Evolutionary conservation across 2,888 invertebrate genomes (phyloP).

Genomic region (Drosophila neotestacea): DNA sequence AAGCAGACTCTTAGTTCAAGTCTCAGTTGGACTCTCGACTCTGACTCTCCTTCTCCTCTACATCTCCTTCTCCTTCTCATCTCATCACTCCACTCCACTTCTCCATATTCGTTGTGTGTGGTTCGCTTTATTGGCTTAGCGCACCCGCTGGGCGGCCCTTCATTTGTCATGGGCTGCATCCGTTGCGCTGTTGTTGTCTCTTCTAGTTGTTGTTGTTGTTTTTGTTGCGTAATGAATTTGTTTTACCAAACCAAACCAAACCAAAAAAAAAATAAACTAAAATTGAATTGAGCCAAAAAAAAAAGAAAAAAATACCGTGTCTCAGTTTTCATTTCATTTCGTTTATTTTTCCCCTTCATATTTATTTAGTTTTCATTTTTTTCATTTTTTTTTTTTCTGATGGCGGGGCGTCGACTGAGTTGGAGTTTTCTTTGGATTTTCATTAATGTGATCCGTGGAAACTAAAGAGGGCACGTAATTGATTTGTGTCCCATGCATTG

Average conservation of each 20-base stretch:
- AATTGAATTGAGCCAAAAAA: slow-evolving; percentile 44
- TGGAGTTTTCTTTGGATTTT: slow-evolving; percentile 64
- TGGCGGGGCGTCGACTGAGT: not conserved
- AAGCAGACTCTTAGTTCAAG: slow-evolving; percentile 16
- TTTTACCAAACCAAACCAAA: slow-evolving; percentile 47
- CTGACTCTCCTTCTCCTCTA: not conserved
- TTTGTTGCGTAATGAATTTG: slow-evolving; percentile 71
- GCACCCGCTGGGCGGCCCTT: slow-evolving; percentile 63
- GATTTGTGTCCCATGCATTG: slow-evolving; percentile 66
- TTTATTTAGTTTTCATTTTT: slow-evolving; percentile 12
- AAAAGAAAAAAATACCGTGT: slow-evolving; percentile 39
- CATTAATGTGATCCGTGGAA: slow-evolving; percentile 63
- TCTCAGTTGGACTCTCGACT: slow-evolving; percentile 17
- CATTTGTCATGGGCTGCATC: slow-evolving; percentile 70
- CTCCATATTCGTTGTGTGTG: slow-evolving; percentile 50
- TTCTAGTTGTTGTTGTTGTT: slow-evolving; percentile 1
- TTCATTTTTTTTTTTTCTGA: slow-evolving; percentile 2
- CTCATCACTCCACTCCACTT: not conserved
- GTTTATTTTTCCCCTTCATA: not conserved
- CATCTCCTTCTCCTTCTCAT: not conserved
- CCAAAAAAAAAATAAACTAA: slow-evolving; percentile 10
- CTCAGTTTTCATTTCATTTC: slow-evolving; percentile 57
- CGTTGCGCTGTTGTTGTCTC: slow-evolving; percentile 38
- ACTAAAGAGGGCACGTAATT: slow-evolving; percentile 67
- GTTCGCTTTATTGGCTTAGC: slow-evolving; percentile 53